These are phyloP conservation scores for Tubulanus polymorphus DNA, from an alignment of 2,888 invertebrate species.

Conservation along the genomic window DNA sequence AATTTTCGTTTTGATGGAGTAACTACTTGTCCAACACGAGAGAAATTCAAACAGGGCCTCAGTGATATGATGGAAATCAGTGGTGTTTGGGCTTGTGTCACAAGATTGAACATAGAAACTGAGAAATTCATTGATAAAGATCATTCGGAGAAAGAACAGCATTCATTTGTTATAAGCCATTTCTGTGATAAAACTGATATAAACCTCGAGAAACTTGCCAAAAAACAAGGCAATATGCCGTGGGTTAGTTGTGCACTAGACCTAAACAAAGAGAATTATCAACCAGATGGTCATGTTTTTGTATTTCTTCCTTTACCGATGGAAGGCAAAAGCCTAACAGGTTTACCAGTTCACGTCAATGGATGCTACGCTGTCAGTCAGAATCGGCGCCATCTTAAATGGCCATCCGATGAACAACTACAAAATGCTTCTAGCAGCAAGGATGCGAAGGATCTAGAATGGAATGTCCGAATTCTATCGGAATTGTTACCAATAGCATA, in stretches of 20 bases:
- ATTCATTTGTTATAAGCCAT: constrained; percentile 17
- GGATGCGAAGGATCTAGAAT: constrained; percentile 26
- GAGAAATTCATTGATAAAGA: too few species aligned
- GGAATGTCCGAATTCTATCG: constrained; percentile 38
- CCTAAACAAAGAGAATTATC: constrained; percentile 10
- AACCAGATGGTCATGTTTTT: constrained; percentile 35
- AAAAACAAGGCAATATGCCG: constrained; percentile 25
- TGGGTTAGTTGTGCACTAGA: constrained; percentile 32
- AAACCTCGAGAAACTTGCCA: constrained; percentile 14
- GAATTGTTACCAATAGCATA: constrained; percentile 37
- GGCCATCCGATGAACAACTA: constrained; percentile 34
- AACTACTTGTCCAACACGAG: not conserved
- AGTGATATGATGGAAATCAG: too few species aligned
- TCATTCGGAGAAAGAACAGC: too few species aligned
- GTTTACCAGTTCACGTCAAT: constrained; percentile 45
- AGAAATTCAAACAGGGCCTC: not conserved
- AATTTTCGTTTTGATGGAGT: not conserved
- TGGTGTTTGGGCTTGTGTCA: too few species aligned
- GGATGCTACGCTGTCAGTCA: constrained; percentile 44
- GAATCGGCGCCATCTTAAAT: constrained; percentile 43
- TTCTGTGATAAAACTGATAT: constrained; percentile 22
- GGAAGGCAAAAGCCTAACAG: constrained; percentile 33
- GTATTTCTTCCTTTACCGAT: constrained; percentile 47
- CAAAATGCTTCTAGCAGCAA: constrained; percentile 20
- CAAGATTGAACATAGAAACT: too few species aligned